Conservation (phyloP, 2,113 vertebrate genomes). For the Oryctolagus cuniculus region mOryCun1.1 NC_091434.1:30180501-30181000, state of each 20-base stretch:
- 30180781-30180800: constrained; percentile 96
- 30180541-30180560: constrained; percentile 10
- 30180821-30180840: constrained; percentile 92
- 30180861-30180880: neutral
- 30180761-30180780: constrained; percentile 96
- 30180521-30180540: neutral
- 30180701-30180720: constrained; percentile 1
- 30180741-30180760: constrained; percentile 95
- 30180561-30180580: neutral
- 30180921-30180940: neutral
- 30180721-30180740: neutral
- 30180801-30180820: constrained; percentile 97
- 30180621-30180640: constrained; percentile 23
- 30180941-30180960: neutral
- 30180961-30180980: neutral
- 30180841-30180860: constrained; percentile 66
- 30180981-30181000: neutral
- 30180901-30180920: neutral
- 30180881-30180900: constrained; percentile 31
- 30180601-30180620: neutral
- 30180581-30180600: neutral
- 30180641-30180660: neutral
- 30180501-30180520: neutral
- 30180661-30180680: constrained; percentile 37
- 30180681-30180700: neutral